Conservation (phyloP, 2,113 vertebrate species). For the Platysternon megacephalum region DNA sequence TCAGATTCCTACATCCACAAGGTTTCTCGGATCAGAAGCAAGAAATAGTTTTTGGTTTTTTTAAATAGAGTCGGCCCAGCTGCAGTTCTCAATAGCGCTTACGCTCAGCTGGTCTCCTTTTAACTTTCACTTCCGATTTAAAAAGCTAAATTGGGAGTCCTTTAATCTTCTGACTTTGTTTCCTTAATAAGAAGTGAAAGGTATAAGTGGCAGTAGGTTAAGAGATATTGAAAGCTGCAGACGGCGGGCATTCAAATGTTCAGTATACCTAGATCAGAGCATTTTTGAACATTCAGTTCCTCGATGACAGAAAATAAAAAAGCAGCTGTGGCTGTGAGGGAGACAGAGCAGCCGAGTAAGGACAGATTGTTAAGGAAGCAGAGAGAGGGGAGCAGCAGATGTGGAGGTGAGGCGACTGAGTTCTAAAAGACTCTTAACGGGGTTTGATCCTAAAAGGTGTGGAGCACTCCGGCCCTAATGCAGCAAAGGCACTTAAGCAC, state of each 20-base stretch:
- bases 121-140: slow-evolving; percentile 68
- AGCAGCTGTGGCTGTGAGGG: background rate
- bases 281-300: slow-evolving; percentile 22
- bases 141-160: slow-evolving; percentile 63
- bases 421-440: background rate
- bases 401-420: background rate
- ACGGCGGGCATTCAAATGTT: slow-evolving; percentile 27
- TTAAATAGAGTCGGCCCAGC: slow-evolving; percentile 59
- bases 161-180: slow-evolving; percentile 62
- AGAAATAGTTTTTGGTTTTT: slow-evolving; percentile 48
- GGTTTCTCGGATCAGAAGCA: slow-evolving; percentile 57
- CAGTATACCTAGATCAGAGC: slow-evolving; percentile 34
- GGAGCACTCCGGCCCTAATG: background rate
- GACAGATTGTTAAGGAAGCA: background rate
- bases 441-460: background rate
- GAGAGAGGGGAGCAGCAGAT: background rate
- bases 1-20: slow-evolving; percentile 62
- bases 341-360: background rate
- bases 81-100: slow-evolving; percentile 64
- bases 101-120: slow-evolving; percentile 73
- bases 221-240: slow-evolving; percentile 36
- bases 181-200: slow-evolving; percentile 72
- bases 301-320: background rate
- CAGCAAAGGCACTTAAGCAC: background rate
- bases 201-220: slow-evolving; percentile 64